Conservation (phyloP, 92 coral and sea anemone species). For the Parazoanthus darwini region DNA sequence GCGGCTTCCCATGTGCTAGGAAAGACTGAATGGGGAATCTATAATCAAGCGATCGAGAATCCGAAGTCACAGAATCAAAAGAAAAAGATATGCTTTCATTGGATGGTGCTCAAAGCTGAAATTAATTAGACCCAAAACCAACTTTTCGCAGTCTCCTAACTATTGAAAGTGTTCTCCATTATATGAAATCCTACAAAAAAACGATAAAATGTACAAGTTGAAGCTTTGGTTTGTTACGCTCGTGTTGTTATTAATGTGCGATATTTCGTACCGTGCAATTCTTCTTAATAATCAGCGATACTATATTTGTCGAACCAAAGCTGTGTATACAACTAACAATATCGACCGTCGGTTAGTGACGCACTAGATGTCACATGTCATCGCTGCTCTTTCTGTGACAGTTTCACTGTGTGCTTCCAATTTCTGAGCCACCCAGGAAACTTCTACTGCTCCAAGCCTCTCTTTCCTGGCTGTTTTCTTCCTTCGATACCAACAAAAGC, state of each 20-base stretch:
- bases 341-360: neutral
- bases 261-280: neutral
- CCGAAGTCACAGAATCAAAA: neutral
- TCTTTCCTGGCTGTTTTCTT: neutral
- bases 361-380: neutral
- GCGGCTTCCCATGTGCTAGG: neutral
- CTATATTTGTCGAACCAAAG: neutral
- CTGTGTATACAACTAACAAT: neutral
- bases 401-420: neutral
- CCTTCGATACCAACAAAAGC: neutral
- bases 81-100: neutral
- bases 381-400: neutral
- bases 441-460: neutral
- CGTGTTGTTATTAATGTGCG: neutral
- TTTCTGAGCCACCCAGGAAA: neutral
- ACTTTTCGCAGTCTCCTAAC: neutral
- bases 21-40: neutral
- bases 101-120: neutral
- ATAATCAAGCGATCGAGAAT: neutral
- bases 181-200: neutral
- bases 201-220: neutral
- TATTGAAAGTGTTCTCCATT: neutral
- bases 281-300: neutral
- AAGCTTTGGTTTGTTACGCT: neutral
- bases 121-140: neutral